A percentile compares a stretch with the other conserved stretches of the same genome.
These are phyloP conservation scores for Takifugu bimaculatus DNA, from an alignment of 2,113 vertebrate genomes.

Conservation along the genomic window DNA sequence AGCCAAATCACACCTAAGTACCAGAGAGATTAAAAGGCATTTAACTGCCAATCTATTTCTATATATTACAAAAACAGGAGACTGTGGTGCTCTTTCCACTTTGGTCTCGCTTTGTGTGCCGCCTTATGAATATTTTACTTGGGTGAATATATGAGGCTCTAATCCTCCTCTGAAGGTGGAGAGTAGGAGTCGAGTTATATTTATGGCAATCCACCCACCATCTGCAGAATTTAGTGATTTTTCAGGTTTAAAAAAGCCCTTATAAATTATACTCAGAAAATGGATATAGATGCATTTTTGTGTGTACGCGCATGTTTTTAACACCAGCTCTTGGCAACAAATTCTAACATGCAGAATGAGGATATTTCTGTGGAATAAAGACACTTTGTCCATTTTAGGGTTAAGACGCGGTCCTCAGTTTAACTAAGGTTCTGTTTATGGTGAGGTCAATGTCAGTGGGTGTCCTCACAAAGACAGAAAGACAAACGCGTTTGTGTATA, in stretches of 20 bases:
- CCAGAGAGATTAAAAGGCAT: too few relatives aligned
- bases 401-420: too few relatives aligned
- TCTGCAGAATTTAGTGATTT: slow-evolving; percentile 40
- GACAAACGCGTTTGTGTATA: too few relatives aligned
- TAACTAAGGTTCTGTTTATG: too few relatives aligned
- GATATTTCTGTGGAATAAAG: too few relatives aligned
- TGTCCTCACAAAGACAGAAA: too few relatives aligned
- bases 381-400: too few relatives aligned
- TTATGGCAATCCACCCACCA: slow-evolving; percentile 50
- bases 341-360: too few relatives aligned
- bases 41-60: slow-evolving; percentile 22
- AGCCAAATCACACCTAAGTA: slow-evolving; percentile 25
- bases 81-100: slow-evolving; percentile 8
- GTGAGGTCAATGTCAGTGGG: too few relatives aligned
- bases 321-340: too few relatives aligned
- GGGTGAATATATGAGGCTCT: slow-evolving; percentile 26
- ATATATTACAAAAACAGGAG: slow-evolving; percentile 2
- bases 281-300: slow-evolving; percentile 17
- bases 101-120: slow-evolving; percentile 29
- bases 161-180: slow-evolving; percentile 28
- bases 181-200: slow-evolving; percentile 49
- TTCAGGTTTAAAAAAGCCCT: slow-evolving; percentile 25
- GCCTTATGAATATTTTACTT: slow-evolving; percentile 23
- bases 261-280: slow-evolving; percentile 23
- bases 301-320: background rate